Evolutionary conservation across 1,140 invertebrate genomes (phyloP).

Genomic region (Fopius arisanus): DNA sequence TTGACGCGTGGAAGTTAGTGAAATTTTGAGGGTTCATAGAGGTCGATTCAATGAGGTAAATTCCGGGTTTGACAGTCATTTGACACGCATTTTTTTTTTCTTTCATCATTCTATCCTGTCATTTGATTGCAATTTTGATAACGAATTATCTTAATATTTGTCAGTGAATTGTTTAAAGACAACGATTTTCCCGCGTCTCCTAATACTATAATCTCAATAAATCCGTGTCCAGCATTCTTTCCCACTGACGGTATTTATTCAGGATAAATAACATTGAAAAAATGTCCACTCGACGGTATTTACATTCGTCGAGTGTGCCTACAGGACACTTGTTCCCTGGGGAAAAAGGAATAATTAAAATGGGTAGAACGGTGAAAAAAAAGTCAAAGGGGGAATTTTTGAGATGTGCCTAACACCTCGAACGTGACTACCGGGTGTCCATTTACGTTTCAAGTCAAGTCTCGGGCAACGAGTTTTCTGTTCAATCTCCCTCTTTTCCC

Average conservation of each 20-base stretch:
- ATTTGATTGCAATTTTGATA: too few species aligned
- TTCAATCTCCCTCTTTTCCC: constrained; percentile 33
- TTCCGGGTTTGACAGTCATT: too few species aligned
- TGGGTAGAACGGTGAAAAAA: neutral
- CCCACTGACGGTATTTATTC: neutral
- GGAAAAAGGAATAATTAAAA: neutral
- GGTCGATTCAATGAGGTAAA: too few species aligned
- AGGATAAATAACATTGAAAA: neutral
- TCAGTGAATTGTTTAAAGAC: neutral
- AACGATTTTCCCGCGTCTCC: neutral
- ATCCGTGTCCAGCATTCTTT: neutral
- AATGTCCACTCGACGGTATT: neutral
- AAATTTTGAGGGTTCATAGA: too few species aligned
- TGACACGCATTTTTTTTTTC: too few species aligned
- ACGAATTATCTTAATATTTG: too few species aligned
- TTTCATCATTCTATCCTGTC: too few species aligned
- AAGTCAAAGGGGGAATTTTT: neutral
- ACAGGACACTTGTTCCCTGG: neutral
- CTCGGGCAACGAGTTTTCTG: constrained; percentile 18
- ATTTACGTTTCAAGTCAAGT: constrained; percentile 30
- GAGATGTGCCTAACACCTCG: neutral
- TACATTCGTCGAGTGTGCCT: neutral
- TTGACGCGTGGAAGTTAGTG: too few species aligned
- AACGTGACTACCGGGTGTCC: constrained; percentile 33
- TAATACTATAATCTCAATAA: neutral